phyloP scores from a whole-genome alignment of 2,113 vertebrate genomes.

The Aphelocoma coerulescens region DNA sequence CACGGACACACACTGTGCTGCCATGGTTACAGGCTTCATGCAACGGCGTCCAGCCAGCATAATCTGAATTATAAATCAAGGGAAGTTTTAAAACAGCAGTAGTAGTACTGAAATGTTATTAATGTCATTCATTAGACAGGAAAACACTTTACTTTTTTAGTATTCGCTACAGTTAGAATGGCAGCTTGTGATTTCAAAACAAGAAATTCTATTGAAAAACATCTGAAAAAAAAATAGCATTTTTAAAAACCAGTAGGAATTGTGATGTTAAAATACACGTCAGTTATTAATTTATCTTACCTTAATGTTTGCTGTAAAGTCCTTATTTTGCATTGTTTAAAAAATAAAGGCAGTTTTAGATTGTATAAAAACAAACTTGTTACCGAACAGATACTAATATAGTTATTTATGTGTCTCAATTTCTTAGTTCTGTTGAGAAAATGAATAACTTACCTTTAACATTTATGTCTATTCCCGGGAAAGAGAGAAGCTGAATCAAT shows the following conservation, averaged over 20 bases:
- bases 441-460: slow-evolving; percentile 85
- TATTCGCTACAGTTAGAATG: neutral
- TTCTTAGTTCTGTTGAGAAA: slow-evolving; percentile 39
- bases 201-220: neutral
- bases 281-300: neutral
- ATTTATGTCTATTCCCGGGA: slow-evolving; percentile 87
- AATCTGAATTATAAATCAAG: slow-evolving; percentile 86
- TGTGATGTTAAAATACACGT: neutral
- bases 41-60: slow-evolving; percentile 95
- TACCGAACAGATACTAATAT: neutral
- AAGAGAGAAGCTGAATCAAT: slow-evolving; percentile 83
- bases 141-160: neutral
- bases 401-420: neutral
- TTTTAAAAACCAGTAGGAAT: neutral
- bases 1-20: slow-evolving; percentile 86
- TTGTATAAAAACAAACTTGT: neutral
- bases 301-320: neutral
- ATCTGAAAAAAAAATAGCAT: neutral
- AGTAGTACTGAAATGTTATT: slow-evolving; percentile 49
- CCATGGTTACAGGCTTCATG: slow-evolving; percentile 98
- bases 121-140: neutral
- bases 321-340: neutral
- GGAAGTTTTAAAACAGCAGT: slow-evolving; percentile 74
- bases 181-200: neutral
- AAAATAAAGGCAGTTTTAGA: neutral